Evolutionary conservation across 2,113 vertebrate genomes (phyloP).

Genomic region (Percopsis transmontana): DNA sequence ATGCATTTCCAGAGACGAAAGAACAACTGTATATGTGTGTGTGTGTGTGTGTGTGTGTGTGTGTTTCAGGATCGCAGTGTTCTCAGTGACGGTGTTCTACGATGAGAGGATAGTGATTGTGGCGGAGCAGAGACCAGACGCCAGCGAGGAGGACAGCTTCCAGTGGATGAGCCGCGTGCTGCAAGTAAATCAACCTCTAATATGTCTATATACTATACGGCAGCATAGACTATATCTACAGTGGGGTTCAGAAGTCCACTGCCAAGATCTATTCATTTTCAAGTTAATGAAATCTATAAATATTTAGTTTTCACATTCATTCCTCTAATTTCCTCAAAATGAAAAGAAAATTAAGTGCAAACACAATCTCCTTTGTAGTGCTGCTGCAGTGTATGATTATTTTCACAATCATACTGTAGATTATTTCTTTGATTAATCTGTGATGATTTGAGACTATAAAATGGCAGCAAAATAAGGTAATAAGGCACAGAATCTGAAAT

Average conservation of each 20-base stretch:
- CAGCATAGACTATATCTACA: not conserved
- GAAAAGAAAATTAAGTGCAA: no score
- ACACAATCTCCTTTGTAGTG: no score
- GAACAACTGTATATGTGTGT: constrained; percentile 4
- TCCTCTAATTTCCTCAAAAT: no score
- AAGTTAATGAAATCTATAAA: no score
- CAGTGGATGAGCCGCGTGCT: constrained; percentile 98
- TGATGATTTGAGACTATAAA: no score
- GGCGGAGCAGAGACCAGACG: constrained; percentile 93
- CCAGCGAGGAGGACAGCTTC: constrained; percentile 96
- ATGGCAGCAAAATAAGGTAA: no score
- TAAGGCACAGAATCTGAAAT: no score
- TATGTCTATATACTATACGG: no score
- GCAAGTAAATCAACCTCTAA: constrained; percentile 78
- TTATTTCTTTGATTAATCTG: no score
- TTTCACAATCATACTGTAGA: not conserved
- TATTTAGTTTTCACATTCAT: no score
- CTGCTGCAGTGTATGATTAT: no score
- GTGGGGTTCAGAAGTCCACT: not conserved
- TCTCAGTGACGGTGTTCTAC: constrained; percentile 94
- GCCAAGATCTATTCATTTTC: not conserved
- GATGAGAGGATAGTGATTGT: constrained; percentile 97
- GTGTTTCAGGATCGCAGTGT: constrained; percentile 88
- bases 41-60: constrained; percentile 30
- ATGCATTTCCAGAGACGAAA: not conserved